Evolutionary conservation across 2,888 invertebrate species (phyloP).

Genomic region (Lasioglossum morio): DNA sequence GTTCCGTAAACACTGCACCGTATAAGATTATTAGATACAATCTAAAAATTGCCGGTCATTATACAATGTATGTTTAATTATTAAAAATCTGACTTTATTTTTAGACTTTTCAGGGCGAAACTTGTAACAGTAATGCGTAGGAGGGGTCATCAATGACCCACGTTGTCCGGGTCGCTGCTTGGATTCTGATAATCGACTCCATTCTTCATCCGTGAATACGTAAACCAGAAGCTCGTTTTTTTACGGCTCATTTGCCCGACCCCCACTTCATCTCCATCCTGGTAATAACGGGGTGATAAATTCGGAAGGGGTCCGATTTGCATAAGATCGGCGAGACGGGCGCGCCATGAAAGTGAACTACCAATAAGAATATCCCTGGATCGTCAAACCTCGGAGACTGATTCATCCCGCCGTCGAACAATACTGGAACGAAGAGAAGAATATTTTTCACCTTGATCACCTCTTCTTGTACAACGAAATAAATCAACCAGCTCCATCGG

Average conservation of each 20-base stretch:
- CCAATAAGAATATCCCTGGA: not conserved
- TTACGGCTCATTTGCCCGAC: constrained; percentile 10
- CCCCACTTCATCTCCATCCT: not conserved
- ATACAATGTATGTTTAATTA: too few relatives aligned
- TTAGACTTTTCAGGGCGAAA: not conserved
- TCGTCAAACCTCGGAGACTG: not conserved
- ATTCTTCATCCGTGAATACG: not conserved
- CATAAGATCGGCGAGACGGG: constrained; percentile 12
- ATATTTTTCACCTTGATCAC: not conserved
- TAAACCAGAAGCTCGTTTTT: not conserved
- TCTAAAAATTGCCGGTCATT: too few relatives aligned
- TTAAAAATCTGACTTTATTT: not conserved
- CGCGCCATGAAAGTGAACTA: constrained; percentile 5
- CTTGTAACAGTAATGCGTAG: not conserved
- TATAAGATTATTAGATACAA: too few relatives aligned
- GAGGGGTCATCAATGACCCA: not conserved
- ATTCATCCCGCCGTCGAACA: not conserved
- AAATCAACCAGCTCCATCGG: too few relatives aligned
- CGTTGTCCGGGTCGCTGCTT: not conserved
- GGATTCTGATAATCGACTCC: not conserved
- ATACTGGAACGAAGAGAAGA: not conserved
- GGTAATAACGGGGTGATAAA: constrained; percentile 6
- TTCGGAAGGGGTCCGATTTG: constrained; percentile 1
- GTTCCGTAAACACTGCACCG: too few relatives aligned
- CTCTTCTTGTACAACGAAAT: too few relatives aligned